Percentiles rank a stretch among this genome's conserved stretches.
Conservation (phyloP, 1,140 invertebrate species). For the Cherax quadricarinatus region DNA sequence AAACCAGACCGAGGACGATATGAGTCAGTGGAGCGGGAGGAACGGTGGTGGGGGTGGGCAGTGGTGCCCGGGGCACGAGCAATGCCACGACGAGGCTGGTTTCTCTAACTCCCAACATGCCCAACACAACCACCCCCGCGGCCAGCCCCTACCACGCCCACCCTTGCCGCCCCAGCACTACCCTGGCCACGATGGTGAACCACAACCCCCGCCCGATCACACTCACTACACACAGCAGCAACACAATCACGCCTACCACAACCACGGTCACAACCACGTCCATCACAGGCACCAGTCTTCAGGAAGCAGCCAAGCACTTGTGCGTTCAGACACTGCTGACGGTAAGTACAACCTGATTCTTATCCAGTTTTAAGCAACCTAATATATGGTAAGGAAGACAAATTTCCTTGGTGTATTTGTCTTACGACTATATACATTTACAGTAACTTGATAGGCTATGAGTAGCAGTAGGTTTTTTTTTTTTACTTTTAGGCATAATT, state of each 20-base stretch:
- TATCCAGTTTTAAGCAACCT: neutral
- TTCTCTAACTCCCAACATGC: neutral
- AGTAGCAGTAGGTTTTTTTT: neutral
- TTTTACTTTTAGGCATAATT: neutral
- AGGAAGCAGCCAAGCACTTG: slow-evolving; percentile 8
- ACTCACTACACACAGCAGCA: neutral
- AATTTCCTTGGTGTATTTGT: too few species aligned
- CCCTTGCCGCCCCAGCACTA: slow-evolving; percentile 28
- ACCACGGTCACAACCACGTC: slow-evolving; percentile 19
- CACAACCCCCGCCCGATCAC: neutral
- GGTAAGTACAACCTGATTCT: neutral
- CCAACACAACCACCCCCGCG: neutral
- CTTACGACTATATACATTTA: too few species aligned
- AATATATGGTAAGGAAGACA: too few species aligned
- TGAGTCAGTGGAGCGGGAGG: slow-evolving; percentile 3
- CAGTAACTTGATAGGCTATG: too few species aligned
- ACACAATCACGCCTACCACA: slow-evolving; percentile 20
- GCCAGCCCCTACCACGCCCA: slow-evolving; percentile 4
- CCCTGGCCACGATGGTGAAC: slow-evolving; percentile 8
- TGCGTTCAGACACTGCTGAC: neutral
- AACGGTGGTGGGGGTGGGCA: neutral
- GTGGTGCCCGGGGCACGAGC: neutral
- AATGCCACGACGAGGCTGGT: neutral
- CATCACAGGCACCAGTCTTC: neutral
- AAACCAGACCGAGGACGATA: slow-evolving; percentile 7